Evolutionary conservation across 2,888 invertebrate genomes (phyloP).

Genomic region (Pherbina coryleti): DNA sequence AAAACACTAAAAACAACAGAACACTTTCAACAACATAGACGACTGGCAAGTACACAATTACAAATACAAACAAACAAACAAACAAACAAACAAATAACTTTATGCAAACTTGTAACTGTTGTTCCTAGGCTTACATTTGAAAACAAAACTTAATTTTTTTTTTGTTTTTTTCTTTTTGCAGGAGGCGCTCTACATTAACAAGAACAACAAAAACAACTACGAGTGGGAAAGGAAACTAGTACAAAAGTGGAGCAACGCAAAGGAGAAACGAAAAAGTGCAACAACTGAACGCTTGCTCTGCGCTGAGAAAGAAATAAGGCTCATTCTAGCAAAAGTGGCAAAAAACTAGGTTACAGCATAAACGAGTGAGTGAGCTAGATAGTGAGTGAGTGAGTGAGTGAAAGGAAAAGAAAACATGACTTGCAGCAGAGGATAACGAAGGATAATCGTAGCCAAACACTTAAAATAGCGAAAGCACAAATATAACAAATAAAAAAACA

Average conservation of each 20-base stretch:
- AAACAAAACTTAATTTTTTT: neutral
- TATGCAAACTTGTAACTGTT: conserved; percentile 7
- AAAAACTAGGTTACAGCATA: neutral
- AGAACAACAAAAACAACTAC: neutral
- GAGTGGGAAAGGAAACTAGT: neutral
- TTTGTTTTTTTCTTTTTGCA: conserved; percentile 13
- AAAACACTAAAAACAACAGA: neutral
- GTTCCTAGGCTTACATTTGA: neutral
- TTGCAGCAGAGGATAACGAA: neutral
- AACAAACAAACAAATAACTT: conserved; percentile 9
- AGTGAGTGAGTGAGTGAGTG: neutral
- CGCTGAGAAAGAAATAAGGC: neutral
- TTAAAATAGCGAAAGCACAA: conserved; percentile 4
- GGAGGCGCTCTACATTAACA: neutral
- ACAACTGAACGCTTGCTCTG: neutral
- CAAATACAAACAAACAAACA: conserved; percentile 11
- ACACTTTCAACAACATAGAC: neutral
- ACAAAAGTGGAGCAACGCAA: neutral
- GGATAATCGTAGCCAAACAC: conserved; percentile 9
- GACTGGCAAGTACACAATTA: neutral
- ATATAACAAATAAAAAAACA: neutral
- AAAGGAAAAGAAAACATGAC: neutral
- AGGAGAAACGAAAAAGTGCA: neutral
- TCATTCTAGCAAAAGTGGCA: neutral
- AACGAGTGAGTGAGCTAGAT: neutral